Evolutionary conservation across 2,888 invertebrate genomes (phyloP).

Genomic region (Eremobia ochroleuca): DNA sequence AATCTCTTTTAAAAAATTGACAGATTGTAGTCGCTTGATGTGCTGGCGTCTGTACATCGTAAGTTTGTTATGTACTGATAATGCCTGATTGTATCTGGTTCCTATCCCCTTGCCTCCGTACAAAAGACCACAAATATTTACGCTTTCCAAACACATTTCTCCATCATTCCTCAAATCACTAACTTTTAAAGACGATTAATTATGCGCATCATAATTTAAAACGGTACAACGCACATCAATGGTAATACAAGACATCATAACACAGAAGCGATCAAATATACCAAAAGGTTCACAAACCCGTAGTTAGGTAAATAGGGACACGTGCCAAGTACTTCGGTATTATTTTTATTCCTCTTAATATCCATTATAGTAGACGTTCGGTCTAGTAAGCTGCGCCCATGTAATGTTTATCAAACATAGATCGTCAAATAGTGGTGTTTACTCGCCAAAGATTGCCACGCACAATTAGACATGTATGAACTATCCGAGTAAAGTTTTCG

Average conservation of each 20-base stretch:
- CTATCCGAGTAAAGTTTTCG: constrained; percentile 69
- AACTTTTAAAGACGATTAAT: constrained; percentile 50
- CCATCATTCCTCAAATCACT: constrained; percentile 42
- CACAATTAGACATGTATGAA: constrained; percentile 77
- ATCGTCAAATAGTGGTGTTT: constrained; percentile 72
- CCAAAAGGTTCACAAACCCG: constrained; percentile 52
- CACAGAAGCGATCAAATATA: constrained; percentile 48
- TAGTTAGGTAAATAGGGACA: constrained; percentile 40
- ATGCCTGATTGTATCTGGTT: neutral
- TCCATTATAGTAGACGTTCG: constrained; percentile 59
- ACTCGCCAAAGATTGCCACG: constrained; percentile 72
- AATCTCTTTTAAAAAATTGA: too few relatives aligned
- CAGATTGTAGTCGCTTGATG: too few relatives aligned
- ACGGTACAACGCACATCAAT: constrained; percentile 48
- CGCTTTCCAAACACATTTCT: constrained; percentile 30
- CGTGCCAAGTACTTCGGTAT: constrained; percentile 52
- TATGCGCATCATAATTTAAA: constrained; percentile 52
- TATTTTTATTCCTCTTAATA: constrained; percentile 63
- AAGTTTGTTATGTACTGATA: neutral
- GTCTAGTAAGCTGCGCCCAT: constrained; percentile 59
- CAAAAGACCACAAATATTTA: constrained; percentile 40
- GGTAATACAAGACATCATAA: constrained; percentile 36
- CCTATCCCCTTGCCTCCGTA: neutral
- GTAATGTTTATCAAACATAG: constrained; percentile 72
- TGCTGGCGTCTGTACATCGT: neutral